phyloP scores from a whole-genome alignment of 2,888 invertebrate species.

The Corbicula japonica region DNA sequence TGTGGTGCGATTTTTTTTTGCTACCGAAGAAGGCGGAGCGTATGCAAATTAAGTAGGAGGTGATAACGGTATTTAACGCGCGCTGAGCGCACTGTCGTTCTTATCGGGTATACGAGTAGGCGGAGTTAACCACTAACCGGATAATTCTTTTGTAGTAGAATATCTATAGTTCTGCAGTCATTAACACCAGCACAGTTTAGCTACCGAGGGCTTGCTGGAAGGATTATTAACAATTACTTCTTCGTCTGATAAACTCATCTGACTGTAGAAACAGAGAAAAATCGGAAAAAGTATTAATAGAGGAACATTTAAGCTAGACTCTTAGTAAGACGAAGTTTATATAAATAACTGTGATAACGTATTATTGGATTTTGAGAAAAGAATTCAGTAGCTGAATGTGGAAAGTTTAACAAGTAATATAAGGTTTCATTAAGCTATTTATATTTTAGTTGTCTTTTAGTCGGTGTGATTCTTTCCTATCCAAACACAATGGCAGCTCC shows the following conservation, averaged over 20 bases:
- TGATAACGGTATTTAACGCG: constrained; percentile 29
- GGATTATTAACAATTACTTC: constrained; percentile 14
- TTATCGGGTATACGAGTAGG: constrained; percentile 23
- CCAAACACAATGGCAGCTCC: no score
- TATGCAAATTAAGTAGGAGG: constrained; percentile 17
- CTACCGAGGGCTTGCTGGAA: not conserved
- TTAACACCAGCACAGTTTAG: constrained; percentile 28
- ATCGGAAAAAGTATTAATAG: not conserved
- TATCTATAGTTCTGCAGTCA: constrained; percentile 36
- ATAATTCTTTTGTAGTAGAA: constrained; percentile 35
- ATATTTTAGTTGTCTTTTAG: constrained; percentile 33
- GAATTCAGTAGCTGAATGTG: no score
- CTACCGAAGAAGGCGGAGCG: constrained; percentile 31
- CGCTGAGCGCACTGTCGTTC: not conserved
- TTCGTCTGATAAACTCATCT: constrained; percentile 21
- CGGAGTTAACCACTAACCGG: constrained; percentile 21
- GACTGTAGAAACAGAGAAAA: no score
- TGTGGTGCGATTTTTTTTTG: no score
- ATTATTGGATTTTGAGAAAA: no score
- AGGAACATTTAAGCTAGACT: not conserved
- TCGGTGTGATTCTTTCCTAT: no score
- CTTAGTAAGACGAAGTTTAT: not conserved
- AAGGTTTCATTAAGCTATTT: no score
- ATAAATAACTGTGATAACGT: not conserved
- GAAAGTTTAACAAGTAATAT: no score